These are phyloP conservation scores for Microvelia longipes DNA, from an alignment of 1,140 invertebrate genomes.

Conservation along the genomic window DNA sequence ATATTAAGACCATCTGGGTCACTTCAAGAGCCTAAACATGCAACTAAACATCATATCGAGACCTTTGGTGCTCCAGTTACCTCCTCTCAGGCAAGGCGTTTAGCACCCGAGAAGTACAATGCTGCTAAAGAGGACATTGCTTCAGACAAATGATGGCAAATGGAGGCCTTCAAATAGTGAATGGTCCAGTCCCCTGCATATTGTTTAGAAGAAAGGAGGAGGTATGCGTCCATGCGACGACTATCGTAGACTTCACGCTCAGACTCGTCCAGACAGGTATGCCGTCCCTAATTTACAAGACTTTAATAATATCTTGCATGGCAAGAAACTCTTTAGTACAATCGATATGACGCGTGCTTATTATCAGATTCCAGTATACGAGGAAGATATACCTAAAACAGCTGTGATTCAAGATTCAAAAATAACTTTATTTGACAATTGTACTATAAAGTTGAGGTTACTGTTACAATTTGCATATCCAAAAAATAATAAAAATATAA, in stretches of 20 bases:
- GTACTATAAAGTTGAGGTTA: no score
- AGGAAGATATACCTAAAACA: background rate
- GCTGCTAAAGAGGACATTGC: background rate
- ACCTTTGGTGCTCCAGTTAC: background rate
- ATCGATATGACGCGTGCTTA: background rate
- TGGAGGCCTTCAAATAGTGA: conserved; percentile 22
- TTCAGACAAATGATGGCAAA: conserved; percentile 23
- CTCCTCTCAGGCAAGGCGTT: background rate
- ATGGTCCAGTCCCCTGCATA: conserved; percentile 32
- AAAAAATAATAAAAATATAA: no score
- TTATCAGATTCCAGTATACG: background rate
- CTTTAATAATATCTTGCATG: background rate
- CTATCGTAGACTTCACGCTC: conserved; percentile 26
- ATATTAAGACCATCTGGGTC: background rate
- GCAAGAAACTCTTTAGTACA: background rate
- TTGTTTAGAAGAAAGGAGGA: conserved; percentile 27
- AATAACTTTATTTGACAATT: no score
- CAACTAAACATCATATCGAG: background rate
- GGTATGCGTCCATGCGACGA: conserved; percentile 27
- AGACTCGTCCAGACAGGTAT: conserved; percentile 30
- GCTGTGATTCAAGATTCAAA: no score
- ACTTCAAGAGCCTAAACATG: background rate
- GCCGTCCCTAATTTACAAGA: conserved; percentile 13
- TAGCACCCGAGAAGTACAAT: background rate
- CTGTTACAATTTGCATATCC: no score